These are phyloP conservation scores for Berghia stephanieae DNA, from an alignment of 1,140 invertebrate genomes.

Conservation along the genomic window DNA sequence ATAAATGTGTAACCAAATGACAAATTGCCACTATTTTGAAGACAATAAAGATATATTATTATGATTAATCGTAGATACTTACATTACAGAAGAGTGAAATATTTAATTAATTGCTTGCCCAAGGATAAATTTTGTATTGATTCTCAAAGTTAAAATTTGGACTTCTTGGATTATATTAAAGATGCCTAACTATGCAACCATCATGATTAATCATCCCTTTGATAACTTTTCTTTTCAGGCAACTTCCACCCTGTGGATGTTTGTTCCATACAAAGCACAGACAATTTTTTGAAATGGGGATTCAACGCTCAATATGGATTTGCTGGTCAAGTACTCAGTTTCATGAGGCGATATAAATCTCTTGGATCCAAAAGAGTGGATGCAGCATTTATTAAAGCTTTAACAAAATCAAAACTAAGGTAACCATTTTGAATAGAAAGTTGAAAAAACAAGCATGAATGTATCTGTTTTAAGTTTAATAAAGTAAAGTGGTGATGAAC, in stretches of 20 bases:
- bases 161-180: neutral
- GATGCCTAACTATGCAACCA: neutral
- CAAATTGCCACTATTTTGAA: too few species aligned
- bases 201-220: neutral
- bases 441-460: too few species aligned
- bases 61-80: too few species aligned
- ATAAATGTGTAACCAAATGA: too few species aligned
- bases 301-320: slow-evolving; percentile 65
- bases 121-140: neutral
- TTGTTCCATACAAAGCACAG: slow-evolving; percentile 51
- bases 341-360: slow-evolving; percentile 47
- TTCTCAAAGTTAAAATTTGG: neutral
- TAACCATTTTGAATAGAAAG: slow-evolving; percentile 26
- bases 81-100: too few species aligned
- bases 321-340: slow-evolving; percentile 56
- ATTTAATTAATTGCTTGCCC: too few species aligned
- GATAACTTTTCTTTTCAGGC: slow-evolving; percentile 38
- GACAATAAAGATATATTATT: too few species aligned
- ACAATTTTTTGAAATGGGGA: slow-evolving; percentile 54
- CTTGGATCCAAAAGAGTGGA: slow-evolving; percentile 56
- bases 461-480: too few species aligned
- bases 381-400: slow-evolving; percentile 58
- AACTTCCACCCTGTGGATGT: slow-evolving; percentile 53
- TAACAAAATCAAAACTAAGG: slow-evolving; percentile 62
- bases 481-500: too few species aligned